These are phyloP conservation scores for Falco naumanni DNA, from an alignment of 2,797 vertebrate species.

Conservation along the genomic window DNA sequence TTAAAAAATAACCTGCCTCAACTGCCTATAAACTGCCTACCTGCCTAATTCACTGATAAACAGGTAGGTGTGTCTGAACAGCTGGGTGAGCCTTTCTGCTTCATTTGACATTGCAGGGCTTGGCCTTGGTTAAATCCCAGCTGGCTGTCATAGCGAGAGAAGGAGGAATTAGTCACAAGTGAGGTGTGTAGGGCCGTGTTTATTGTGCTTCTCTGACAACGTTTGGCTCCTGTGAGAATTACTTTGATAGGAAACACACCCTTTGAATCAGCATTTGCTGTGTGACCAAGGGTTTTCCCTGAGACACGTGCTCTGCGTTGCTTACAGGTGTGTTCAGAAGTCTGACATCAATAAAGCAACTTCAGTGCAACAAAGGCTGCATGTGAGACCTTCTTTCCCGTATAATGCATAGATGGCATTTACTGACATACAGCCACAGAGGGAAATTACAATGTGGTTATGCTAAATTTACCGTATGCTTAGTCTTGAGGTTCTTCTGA, in stretches of 20 bases:
- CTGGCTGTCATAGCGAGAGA: background rate
- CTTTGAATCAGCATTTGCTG: background rate
- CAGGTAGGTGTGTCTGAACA: background rate
- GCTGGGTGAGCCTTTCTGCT: background rate
- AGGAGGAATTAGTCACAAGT: background rate
- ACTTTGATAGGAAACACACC: background rate
- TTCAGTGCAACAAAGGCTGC: conserved; percentile 5
- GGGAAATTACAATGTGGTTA: background rate
- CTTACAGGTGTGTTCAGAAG: background rate
- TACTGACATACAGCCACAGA: background rate
- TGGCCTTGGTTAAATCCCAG: background rate
- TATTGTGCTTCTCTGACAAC: background rate
- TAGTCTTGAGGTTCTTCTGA: background rate
- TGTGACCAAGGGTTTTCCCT: background rate
- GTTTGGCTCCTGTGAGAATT: background rate
- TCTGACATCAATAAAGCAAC: conserved; percentile 16
- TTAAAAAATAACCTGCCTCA: background rate
- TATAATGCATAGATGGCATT: background rate
- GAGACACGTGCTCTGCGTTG: background rate
- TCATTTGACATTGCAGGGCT: background rate
- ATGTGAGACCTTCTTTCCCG: background rate
- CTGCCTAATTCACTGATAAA: background rate
- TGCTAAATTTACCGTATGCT: background rate
- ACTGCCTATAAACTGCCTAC: background rate
- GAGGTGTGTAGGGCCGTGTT: background rate